Evolutionary conservation across 1,140 invertebrate genomes (phyloP), one percentile per base, ranked within the genome.

Genomic region (Drosophila chauvacae): DNA sequence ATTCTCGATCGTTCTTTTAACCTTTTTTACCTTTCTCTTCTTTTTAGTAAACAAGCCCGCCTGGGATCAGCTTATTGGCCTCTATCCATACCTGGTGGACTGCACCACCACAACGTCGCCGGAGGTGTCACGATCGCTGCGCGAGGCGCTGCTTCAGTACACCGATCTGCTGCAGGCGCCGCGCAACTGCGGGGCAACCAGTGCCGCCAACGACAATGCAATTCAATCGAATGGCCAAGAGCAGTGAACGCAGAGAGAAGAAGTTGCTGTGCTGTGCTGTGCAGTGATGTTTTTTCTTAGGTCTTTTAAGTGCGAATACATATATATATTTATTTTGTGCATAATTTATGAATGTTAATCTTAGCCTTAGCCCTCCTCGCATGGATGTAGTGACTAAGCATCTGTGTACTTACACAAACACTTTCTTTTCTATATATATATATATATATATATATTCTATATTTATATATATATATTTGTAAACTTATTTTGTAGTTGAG

Each of bases 71-170:
- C 92, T 99, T 35, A 98, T 99, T 80, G 94, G 94, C 33, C 93
- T 99, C 11, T 99, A 99, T 93, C 98, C 98, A 2, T 95, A 95
- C 92, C 93, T 99, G 65, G 98, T 98, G 14, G 96, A 97, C 85
- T 97, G 97, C 93, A 97, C 97, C 76, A 96, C 96, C 44, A 95
- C 96, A 45, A 95, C 94, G 60, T 94, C 95, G 28, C 93, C 94
- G n/a, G 96, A 97, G 93, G 96, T 97, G 10, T 97, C 96, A 20
- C 95, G 95, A 62, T 97, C 97, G 7, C 94, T 98, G 41, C 94
- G 96, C 39, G 97, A 97, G 91, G 97, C 97, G 50, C 94, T 99
- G 35, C 94, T 97, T 63, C 97, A 98, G 92, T 98, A 97, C 93
- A 95, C 95, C 60, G 97, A 98, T 93, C 94, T 99, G 60, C 93